Evolutionary conservation across 92 coral and sea anemone genomes (phyloP).

Genomic region (Siderastrea radians): DNA sequence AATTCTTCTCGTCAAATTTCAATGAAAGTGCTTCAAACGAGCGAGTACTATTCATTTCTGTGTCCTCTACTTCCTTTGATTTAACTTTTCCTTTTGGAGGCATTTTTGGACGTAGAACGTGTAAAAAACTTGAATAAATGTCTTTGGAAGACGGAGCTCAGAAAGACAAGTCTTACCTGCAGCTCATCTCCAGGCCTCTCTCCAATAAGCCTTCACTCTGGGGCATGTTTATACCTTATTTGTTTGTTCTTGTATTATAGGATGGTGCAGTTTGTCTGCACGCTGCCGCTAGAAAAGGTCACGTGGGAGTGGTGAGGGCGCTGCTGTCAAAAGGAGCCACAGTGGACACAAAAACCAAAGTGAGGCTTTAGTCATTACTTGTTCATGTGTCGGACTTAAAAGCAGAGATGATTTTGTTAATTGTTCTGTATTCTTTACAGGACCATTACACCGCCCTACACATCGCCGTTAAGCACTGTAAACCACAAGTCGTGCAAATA

Average conservation of each 20-base stretch:
- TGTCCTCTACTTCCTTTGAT: too few relatives aligned
- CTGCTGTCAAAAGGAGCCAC: constrained; percentile 92
- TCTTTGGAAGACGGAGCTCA: too few relatives aligned
- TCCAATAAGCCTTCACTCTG: too few relatives aligned
- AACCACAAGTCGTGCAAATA: constrained; percentile 95
- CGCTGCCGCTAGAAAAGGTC: constrained; percentile 97
- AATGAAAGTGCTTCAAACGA: too few relatives aligned
- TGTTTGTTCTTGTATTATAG: constrained; percentile 30
- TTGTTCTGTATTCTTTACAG: constrained; percentile 28
- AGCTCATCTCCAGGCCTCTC: too few relatives aligned
- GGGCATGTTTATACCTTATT: not conserved
- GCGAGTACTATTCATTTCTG: too few relatives aligned
- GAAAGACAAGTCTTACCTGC: too few relatives aligned
- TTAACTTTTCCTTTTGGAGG: too few relatives aligned
- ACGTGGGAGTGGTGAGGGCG: constrained; percentile 94
- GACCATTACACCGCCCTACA: constrained; percentile 96
- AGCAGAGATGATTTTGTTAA: not conserved
- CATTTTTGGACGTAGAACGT: too few relatives aligned
- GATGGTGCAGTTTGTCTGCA: constrained; percentile 99
- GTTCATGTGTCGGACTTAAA: not conserved
- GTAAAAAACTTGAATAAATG: too few relatives aligned
- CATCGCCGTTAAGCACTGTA: constrained; percentile 92
- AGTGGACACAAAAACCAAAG: constrained; percentile 98
- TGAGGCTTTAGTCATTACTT: constrained; percentile 20
- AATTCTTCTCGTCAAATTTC: too few relatives aligned